Conservation (phyloP, 2,888 invertebrate genomes). For the Disparrhopalites patrizii region DNA sequence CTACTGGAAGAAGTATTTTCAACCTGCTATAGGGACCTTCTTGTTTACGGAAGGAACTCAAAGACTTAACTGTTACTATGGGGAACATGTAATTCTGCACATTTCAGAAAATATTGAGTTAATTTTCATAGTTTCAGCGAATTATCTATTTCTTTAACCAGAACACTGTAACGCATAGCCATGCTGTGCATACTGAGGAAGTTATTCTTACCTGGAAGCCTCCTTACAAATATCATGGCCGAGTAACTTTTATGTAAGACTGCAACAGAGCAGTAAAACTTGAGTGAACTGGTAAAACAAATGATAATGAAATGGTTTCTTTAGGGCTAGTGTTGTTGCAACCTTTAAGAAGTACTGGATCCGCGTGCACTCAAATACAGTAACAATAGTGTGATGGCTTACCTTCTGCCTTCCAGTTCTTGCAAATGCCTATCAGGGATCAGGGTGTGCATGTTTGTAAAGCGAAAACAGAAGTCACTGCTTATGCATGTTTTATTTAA, state of each 20-base stretch:
- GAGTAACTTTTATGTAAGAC: conserved; percentile 25
- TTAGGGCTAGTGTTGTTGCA: conserved; percentile 21
- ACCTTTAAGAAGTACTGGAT: conserved; percentile 25
- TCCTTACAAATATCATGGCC: conserved; percentile 16
- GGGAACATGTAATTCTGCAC: conserved; percentile 21
- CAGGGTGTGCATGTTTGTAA: too few species aligned
- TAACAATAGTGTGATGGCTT: not conserved
- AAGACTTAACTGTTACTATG: conserved; percentile 21
- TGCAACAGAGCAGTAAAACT: too few species aligned
- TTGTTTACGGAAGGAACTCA: conserved; percentile 21
- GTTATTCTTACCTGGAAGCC: conserved; percentile 18
- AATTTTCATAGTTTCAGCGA: not conserved
- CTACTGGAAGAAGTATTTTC: conserved; percentile 14
- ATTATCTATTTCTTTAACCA: not conserved
- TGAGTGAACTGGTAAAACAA: too few species aligned
- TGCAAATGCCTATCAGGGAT: too few species aligned
- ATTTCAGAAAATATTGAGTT: too few species aligned
- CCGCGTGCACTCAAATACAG: not conserved
- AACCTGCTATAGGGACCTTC: conserved; percentile 26
- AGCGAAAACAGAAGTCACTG: too few species aligned
- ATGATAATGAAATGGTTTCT: too few species aligned
- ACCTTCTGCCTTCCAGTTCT: too few species aligned
- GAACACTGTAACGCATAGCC: conserved; percentile 28
- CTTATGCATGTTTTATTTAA: too few species aligned
- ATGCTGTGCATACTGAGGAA: conserved; percentile 16